phyloP scores from a whole-genome alignment of 2,888 invertebrate genomes.

The Lomographa bimaculata region DNA sequence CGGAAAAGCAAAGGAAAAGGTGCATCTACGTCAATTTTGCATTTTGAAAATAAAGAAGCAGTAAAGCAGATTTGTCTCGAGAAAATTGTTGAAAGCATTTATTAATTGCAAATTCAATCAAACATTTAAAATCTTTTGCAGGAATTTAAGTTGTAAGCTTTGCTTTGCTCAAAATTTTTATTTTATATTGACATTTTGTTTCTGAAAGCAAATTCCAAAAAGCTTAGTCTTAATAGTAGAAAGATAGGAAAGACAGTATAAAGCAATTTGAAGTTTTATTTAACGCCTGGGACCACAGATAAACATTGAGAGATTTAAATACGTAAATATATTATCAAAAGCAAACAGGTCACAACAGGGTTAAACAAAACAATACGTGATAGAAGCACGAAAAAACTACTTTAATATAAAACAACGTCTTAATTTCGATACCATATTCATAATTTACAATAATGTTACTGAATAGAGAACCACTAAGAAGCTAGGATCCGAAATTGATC shows the following conservation, averaged over 20 bases:
- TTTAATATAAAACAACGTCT: slow-evolving; percentile 51
- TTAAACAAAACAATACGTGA: slow-evolving; percentile 76
- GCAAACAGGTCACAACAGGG: slow-evolving; percentile 66
- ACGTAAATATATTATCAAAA: slow-evolving; percentile 35
- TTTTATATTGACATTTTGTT: slow-evolving; percentile 34
- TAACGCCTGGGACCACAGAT: slow-evolving; percentile 73
- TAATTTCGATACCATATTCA: slow-evolving; percentile 48
- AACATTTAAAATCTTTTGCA: slow-evolving; percentile 32
- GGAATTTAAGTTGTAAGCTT: slow-evolving; percentile 40
- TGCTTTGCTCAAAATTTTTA: slow-evolving; percentile 28
- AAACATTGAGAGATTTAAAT: slow-evolving; percentile 36
- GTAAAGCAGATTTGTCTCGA: slow-evolving; percentile 49
- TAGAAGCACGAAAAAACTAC: slow-evolving; percentile 67
- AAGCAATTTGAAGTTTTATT: slow-evolving; percentile 78
- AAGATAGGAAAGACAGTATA: slow-evolving; percentile 60
- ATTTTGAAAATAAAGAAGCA: slow-evolving; percentile 52
- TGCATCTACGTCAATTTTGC: slow-evolving; percentile 62
- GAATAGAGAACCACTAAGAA: too few relatives aligned
- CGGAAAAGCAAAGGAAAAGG: slow-evolving; percentile 28
- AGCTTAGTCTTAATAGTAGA: slow-evolving; percentile 54
- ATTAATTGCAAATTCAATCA: slow-evolving; percentile 19
- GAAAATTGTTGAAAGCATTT: slow-evolving; percentile 39
- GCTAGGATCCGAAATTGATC: too few relatives aligned
- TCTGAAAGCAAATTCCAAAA: slow-evolving; percentile 61
- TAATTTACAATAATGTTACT: too few relatives aligned